Evolutionary conservation across 2,888 invertebrate genomes (phyloP), one percentile per base, ranked within the genome.

Genomic region (Lymantria monacha): DNA sequence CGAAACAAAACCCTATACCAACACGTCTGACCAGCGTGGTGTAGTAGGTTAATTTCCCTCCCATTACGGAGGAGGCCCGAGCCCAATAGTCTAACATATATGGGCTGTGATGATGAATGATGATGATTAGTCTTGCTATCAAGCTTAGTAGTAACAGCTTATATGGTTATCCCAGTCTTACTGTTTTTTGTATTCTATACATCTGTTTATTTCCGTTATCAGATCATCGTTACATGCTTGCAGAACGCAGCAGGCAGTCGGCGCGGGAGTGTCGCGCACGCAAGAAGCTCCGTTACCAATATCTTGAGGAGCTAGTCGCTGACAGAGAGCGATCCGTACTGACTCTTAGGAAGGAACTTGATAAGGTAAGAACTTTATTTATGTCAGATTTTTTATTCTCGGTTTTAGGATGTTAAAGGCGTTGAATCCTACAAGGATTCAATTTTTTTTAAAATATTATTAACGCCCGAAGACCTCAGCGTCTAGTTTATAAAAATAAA

Each of bases 201-300:
- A 22, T 22, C 40, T 42, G 10, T 36, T 44, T 44, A n/a, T 37
- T 36, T 41, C 12, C 48, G 44, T 42, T 43, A 53, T 51, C 44
- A 51, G 53, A 53, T 53, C 53, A 53, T 53, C 53, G 53, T 53
- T 53, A 53, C 53, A 53, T 53, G 53, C 48, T 55, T 55, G 15
- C 82, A 97, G 98, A 99, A 89, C 94, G 98, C 58, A 98, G 98
- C 85, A 94, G 99, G 68, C 98, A 99, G 92, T 98, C 98, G 89
- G 99, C 99, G 66, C 93, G 98, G 72, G 99, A 99, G 93, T 99
- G 99, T 83, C 95, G 99, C 63, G 98, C 98, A 44, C 94, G 99
- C 48, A 99, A 99, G 92, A 99, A 99, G 84, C 93, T 99, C 59
- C 94, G 99, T 48, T 99, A 99, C 86, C 98, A 99, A 85, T 99